Conservation (phyloP, 1,140 invertebrate species). For the Anadara kagoshimensis region DNA sequence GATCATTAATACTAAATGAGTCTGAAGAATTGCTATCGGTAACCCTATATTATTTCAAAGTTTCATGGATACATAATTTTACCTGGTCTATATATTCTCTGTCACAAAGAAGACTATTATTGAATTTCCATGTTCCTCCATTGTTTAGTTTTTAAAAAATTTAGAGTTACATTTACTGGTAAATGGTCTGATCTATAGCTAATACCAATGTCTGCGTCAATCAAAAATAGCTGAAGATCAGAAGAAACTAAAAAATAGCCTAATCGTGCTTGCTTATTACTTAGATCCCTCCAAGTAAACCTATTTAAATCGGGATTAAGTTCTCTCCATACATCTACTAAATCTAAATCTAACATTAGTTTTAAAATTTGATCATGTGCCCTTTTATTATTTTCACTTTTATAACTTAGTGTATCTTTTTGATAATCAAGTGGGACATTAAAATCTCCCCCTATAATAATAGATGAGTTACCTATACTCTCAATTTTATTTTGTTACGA, state of each 20-base stretch:
- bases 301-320: constrained; percentile 5
- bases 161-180: not conserved
- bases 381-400: constrained; percentile 4
- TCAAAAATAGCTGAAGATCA: constrained; percentile 3
- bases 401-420: constrained; percentile 12
- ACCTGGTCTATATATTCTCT: constrained; percentile 1
- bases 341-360: constrained; percentile 1
- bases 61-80: constrained; percentile 8
- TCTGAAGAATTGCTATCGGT: not conserved
- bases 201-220: not conserved
- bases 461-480: not conserved
- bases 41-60: not conserved
- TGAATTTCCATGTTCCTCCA: constrained; percentile 4
- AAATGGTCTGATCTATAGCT: constrained; percentile 2
- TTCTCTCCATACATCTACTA: constrained; percentile 24
- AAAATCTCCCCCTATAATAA: constrained; percentile 13
- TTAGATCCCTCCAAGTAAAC: constrained; percentile 20
- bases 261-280: constrained; percentile 20
- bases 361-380: constrained; percentile 1
- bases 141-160: constrained; percentile 1
- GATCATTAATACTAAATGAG: too few species aligned
- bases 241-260: constrained; percentile 29
- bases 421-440: constrained; percentile 5
- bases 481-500: not conserved
- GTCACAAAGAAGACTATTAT: constrained; percentile 1